Evolutionary conservation across 2,113 vertebrate species (phyloP), one percentile per base, ranked within the genome.

Genomic region (Perca schrenkii): DNA sequence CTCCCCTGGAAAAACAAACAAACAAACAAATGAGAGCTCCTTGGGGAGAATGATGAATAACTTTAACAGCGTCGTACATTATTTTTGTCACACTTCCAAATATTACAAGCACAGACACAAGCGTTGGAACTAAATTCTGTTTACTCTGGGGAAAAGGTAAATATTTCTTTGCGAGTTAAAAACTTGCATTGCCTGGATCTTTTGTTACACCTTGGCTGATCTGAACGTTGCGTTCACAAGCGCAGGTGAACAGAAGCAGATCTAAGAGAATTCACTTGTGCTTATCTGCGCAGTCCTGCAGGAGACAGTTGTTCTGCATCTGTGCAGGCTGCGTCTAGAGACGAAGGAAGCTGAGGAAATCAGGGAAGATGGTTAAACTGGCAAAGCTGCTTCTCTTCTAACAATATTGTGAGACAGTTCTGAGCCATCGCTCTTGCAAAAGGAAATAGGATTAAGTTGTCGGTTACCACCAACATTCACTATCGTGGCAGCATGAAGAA

Each of bases 31-130:
- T 63, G 77, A 90, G 87, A 87, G 83, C 79, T 91, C 92, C 82
- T 88, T 62, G n/a, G 90, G 84, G 89, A 94, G 94, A 94, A 96
- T 96, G 95, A 98, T 96, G 95, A 97, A 97, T 95, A 96, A 94
- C 94, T 94, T 91, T 63, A 85, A 94, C 92, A 92, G 91, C 90
- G 80, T 90, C 87, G 80, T 93, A 91, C 89, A 96, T 94, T 95
- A 96, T 95, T 94, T 81, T 95, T 78, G 95, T 94, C 94, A 94
- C 91, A 88, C 81, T 94, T 96, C 94, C 93, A 95, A 95, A 97
- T 94, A 95, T 89, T 94, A 92, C 84, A 91, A 89, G 63, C 94
- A 79, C 90, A 95, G 95, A 95, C 86, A 89, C 77, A 80, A 80
- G 90, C 60, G 46, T 16, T 85, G 75, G 86, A 94, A 88, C 91